Percentiles rank a stretch among this genome's conserved stretches.
Conservation (phyloP, 2,888 invertebrate genomes). For the Tachina lurida region DNA sequence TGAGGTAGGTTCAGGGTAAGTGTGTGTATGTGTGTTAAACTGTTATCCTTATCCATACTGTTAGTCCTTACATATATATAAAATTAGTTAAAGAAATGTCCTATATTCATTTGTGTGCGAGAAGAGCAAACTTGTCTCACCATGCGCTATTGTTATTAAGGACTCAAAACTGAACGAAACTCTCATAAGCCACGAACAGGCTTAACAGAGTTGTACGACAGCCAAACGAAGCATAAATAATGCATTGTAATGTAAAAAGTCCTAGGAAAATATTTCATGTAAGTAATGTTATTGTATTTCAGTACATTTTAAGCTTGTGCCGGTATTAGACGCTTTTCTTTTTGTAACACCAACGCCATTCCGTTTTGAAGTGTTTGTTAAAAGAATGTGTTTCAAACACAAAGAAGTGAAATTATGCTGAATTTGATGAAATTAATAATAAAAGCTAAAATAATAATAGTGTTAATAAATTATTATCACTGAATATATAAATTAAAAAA, state of each 20-base stretch:
- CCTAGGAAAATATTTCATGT: slow-evolving; percentile 22
- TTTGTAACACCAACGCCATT: not conserved
- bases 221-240: slow-evolving; percentile 3
- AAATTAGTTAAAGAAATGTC: not conserved
- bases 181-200: slow-evolving; percentile 26
- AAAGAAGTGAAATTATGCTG: slow-evolving; percentile 10
- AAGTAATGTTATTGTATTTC: slow-evolving; percentile 60
- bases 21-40: not conserved
- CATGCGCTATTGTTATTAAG: slow-evolving; percentile 1
- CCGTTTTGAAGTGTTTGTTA: not conserved
- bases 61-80: not conserved
- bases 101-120: not conserved
- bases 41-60: slow-evolving; percentile 42
- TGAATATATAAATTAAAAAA: not conserved
- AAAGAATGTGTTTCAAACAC: slow-evolving; percentile 4
- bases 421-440: slow-evolving; percentile 7
- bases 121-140: not conserved
- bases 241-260: slow-evolving; percentile 5
- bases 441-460: slow-evolving; percentile 10
- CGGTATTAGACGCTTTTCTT: slow-evolving; percentile 73
- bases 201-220: slow-evolving; percentile 38
- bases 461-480: not conserved
- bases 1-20: slow-evolving; percentile 52
- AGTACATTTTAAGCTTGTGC: slow-evolving; percentile 75
- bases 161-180: slow-evolving; percentile 58